These are phyloP conservation scores for Pelusios castaneus DNA, from an alignment of 2,113 vertebrate species.

Conservation along the genomic window DNA sequence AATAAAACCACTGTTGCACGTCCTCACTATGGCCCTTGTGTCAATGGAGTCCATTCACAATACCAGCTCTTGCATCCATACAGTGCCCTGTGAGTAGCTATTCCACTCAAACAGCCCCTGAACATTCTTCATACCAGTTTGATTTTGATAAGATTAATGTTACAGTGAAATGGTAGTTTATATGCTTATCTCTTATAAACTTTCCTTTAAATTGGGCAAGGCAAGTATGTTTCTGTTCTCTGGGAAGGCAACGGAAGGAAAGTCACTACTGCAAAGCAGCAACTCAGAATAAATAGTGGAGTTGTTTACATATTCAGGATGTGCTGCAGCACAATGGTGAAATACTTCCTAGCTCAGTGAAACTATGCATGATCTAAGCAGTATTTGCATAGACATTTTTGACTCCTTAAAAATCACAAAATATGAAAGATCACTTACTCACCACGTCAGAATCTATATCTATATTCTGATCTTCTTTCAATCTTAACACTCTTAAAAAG, in stretches of 20 bases:
- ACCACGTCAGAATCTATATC: background rate
- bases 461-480: background rate
- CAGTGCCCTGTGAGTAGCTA: too few relatives aligned
- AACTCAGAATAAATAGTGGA: background rate
- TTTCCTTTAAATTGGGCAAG: background rate
- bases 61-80: too few relatives aligned
- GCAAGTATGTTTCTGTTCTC: fast-evolving
- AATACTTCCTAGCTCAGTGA: background rate
- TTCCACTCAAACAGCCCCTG: background rate
- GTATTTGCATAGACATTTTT: background rate
- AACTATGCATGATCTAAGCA: background rate
- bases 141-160: background rate
- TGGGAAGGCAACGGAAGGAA: fast-evolving
- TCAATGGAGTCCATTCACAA: too few relatives aligned
- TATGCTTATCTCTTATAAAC: background rate
- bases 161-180: background rate
- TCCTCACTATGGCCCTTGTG: too few relatives aligned
- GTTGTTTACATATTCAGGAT: background rate
- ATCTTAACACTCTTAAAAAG: background rate
- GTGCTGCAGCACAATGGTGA: background rate
- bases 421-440: background rate
- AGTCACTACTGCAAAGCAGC: background rate
- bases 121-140: background rate
- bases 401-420: background rate
- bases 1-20: too few relatives aligned